Conservation (phyloP, 2,113 vertebrate genomes). For the Misgurnus anguillicaudatus region DNA sequence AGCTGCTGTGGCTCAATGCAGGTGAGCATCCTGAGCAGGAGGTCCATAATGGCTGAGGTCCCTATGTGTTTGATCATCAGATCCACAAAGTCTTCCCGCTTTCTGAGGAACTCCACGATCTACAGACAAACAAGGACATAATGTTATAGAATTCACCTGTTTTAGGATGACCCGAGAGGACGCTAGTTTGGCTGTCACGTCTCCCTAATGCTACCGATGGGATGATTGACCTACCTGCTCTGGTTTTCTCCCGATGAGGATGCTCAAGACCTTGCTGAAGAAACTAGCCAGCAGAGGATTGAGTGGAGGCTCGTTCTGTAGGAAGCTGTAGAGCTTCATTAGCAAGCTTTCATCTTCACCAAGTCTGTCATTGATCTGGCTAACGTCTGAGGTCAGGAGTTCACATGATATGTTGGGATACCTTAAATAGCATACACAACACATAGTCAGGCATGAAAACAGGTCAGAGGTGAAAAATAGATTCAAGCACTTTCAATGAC, state of each 20-base stretch:
- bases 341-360: conserved; percentile 95
- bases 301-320: conserved; percentile 90
- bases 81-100: conserved; percentile 93
- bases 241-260: conserved; percentile 98
- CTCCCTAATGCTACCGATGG: not conserved
- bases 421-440: conserved; percentile 61
- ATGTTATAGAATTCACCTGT: not conserved
- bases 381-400: conserved; percentile 94
- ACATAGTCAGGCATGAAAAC: no score
- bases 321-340: conserved; percentile 91
- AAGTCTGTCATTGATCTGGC: conserved; percentile 93
- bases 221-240: conserved; percentile 84
- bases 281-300: conserved; percentile 97
- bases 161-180: no score
- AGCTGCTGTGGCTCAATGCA: conserved; percentile 97
- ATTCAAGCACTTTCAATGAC: no score
- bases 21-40: conserved; percentile 94
- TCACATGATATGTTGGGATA: conserved; percentile 99
- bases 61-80: conserved; percentile 98
- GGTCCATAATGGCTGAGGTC: conserved; percentile 97
- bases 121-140: conserved; percentile 60
- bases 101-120: conserved; percentile 96
- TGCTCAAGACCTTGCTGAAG: conserved; percentile 98
- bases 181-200: not conserved
- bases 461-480: no score